Base-by-base conservation (phyloP, 2,888 invertebrate genomes). In the Steromphala cineraria region DNA sequence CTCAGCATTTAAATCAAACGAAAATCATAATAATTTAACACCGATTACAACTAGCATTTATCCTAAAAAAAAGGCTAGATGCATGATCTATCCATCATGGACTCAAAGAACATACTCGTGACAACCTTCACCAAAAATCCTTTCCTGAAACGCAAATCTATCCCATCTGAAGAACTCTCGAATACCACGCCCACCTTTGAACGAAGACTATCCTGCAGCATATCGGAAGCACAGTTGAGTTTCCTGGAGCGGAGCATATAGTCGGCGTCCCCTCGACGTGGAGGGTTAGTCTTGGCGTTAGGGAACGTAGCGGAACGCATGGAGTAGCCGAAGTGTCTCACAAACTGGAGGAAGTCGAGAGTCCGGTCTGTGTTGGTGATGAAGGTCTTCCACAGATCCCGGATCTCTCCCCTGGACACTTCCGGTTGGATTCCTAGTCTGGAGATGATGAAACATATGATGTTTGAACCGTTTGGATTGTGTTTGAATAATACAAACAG, bases 311-410 rank as follows among this genome's bases (percentile, higher is more conserved):
- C 93, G 4, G 93, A 92, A 56, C 87, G 87, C 80, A 89, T 85
- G 28, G 92, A 91, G 87, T 92, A 93, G 19, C 93, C 92, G 86
- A 93, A 93, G 84, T 93, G 92, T 36, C 93, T 89, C 28, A 92
- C 88, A 88, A 93, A 93, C 87, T 93, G 82, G 13, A 78, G 75
- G 81, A 90, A 93, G 78, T 93, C 93, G 36, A 93, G 85, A 0
- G 92, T 92, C 80, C 91, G 90, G 85, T 92, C 91, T 19, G 89
- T 87, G 87, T 93, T 93, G 31, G 92, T 91, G 83, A 93, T 93
- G 84, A 93, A 93, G 1, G 92, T 92, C 77, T 90, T 88, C 93
- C 93, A 93, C 31, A 93, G 77, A 67, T 91, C 91, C 53, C 93
- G 83, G 46, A 93, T 92, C 83, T 93, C 93, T 15, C 92, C 92